Evolutionary conservation across 2,888 invertebrate genomes (phyloP), one percentile per base, ranked within the genome.

Genomic region (Stegana nigrithorax): DNA sequence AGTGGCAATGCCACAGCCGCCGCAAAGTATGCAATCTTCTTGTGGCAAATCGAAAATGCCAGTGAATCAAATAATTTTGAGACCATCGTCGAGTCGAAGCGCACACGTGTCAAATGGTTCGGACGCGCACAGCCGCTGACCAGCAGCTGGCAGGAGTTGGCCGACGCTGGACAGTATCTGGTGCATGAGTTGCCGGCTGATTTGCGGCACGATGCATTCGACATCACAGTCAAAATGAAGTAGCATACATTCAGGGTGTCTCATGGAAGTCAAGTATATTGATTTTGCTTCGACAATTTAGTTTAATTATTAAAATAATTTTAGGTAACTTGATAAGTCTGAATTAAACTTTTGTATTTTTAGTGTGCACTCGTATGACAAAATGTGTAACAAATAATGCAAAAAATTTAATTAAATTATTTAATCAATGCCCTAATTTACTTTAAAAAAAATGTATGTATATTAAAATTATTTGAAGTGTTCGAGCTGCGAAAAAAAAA

Each of bases 41-140:
- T 84, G 45, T 83, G 83, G 83, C 81, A 84, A 67, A 74, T 78
- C 36, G 64, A 64, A 59, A 19, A 44, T 12, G 2, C 19, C 45
- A 50, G 39, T 60, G 58, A 64, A 72, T 71, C 67, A 66, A 71
- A 73, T 69, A 72, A 72, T 63, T 83, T 74, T 64, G 79, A 78
- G 62, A 75, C 81, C 70, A 77, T 79, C 73, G 82, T 84, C 74
- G 83, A 82, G 72, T 75, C 81, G 66, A 72, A 72, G 60, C 73
- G 71, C 69, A 73, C 73, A 59, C 75, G 72, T 53, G 66, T 81
- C 57, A 82, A 82, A 68, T 84, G 83, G 83, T 79, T 78, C 64
- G 83, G 83, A 44, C 63, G 70, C 12, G 76, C 81, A 29, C 83
- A 84, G 64, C 72, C 81, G 42, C 71, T 82, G 53, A 75, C 77